phyloP scores from a whole-genome alignment of 2,113 vertebrate species.

The Mus musculus region DNA sequence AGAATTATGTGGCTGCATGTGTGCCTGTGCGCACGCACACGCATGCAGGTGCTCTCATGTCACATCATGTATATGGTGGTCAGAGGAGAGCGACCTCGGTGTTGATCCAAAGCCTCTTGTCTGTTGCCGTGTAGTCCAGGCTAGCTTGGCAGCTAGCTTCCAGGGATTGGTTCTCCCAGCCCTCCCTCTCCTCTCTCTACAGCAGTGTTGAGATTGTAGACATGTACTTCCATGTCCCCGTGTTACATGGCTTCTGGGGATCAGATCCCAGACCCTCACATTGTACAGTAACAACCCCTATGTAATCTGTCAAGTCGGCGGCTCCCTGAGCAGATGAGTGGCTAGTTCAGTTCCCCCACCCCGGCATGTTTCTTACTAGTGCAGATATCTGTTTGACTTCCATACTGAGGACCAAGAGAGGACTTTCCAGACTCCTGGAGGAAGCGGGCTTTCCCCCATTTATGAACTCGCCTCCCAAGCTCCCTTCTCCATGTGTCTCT shows the following conservation, averaged over 20 bases:
- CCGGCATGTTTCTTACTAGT: too few species aligned
- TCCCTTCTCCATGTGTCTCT: fast-evolving
- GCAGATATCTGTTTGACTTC: too few species aligned
- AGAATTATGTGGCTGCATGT: not conserved
- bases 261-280: not conserved
- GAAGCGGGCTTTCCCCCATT: not conserved
- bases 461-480: too few species aligned
- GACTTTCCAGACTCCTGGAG: not conserved
- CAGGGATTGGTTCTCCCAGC: not conserved
- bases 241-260: not conserved
- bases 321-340: too few species aligned
- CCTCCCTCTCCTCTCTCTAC: not conserved
- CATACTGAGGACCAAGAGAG: not conserved
- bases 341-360: too few species aligned
- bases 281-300: not conserved
- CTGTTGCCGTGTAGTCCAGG: not conserved
- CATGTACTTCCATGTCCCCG: too few species aligned
- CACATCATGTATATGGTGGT: not conserved
- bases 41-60: not conserved
- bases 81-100: not conserved
- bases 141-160: not conserved
- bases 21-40: not conserved
- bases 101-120: not conserved
- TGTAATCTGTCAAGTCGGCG: not conserved
- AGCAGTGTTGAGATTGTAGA: not conserved